phyloP scores from a whole-genome alignment of 2,888 invertebrate genomes.

The Drosophila pseudotakahashii region DNA sequence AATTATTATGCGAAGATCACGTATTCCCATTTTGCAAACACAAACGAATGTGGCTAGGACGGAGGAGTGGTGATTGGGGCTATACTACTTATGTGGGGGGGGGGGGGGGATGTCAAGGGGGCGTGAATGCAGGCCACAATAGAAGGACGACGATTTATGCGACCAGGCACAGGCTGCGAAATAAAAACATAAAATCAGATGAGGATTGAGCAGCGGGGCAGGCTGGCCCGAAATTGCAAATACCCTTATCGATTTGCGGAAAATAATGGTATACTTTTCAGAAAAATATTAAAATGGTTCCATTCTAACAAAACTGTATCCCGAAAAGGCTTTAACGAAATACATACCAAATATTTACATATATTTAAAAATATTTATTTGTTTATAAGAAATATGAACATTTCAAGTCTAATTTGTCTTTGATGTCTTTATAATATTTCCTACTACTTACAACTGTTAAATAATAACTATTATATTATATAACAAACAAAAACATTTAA shows the following conservation, averaged over 20 bases:
- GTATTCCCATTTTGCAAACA: constrained; percentile 75
- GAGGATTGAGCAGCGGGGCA: background rate
- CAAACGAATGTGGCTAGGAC: constrained; percentile 17
- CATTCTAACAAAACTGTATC: no score
- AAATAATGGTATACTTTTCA: background rate
- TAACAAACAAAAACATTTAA: no score
- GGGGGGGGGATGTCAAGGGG: background rate
- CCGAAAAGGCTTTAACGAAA: no score
- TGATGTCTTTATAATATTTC: no score
- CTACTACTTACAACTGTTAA: no score
- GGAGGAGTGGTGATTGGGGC: background rate
- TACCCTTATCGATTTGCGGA: constrained; percentile 12
- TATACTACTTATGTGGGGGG: background rate
- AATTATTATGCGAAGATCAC: constrained; percentile 77
- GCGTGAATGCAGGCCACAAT: constrained; percentile 63
- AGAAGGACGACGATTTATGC: constrained; percentile 77
- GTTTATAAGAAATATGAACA: no score
- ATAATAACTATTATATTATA: no score
- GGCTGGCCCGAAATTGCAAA: constrained; percentile 30
- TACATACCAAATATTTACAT: no score
- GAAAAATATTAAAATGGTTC: no score
- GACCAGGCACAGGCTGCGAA: constrained; percentile 20
- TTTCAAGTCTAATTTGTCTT: no score
- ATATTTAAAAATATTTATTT: no score
- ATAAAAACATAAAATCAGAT: constrained; percentile 29